Base-by-base conservation (phyloP, 1,140 invertebrate species). In the Mercenaria mercenaria region DNA sequence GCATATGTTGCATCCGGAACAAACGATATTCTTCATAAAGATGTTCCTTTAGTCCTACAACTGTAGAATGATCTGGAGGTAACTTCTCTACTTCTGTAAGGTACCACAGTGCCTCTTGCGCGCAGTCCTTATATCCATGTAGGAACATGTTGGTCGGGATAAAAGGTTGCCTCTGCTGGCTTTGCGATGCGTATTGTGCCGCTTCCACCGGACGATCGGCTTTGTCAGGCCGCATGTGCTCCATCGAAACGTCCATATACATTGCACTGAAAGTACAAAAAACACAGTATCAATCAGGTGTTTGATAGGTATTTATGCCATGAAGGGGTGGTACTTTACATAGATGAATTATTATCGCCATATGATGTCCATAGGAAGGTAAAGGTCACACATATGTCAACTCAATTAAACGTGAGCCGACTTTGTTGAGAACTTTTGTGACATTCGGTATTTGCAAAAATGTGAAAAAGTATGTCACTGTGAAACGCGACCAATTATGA, bases 81-180 rank as follows among this genome's bases (percentile, higher is more conserved):
- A 96, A 92, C 32, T 94, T 91, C 88, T 96, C 96, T 32, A 93
- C 95, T 86, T 96, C 95, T 18, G 94, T 93, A 10, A 96, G 91
- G 82, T 95, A 96, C 52, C 95, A 91, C 15, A 96, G 67, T 0
- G 96, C 95, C 90, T 96, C 96, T 64, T 94, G 90, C 90, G 95
- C 95, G 89, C 96, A 96, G 81, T 96, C 95, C 56, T 92, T 89
- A 90, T 96, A 96, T 2, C 96, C 96, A 18, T 92, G 93, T 0
- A 94, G 59, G 23, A 93, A 72, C 26, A 41, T 56, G 64, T 77
- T 67, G 34, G 23, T 18, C 43, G 37, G 52, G 8, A 0, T 39
- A 0, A 56, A 8, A n/a, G 47, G 39, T 1, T 64, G 20, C 11
- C 23, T 4, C 50, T 34, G 43, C 2, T 79, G 76, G 13, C n/a